Percentiles rank a stretch among this genome's conserved stretches.
These are phyloP conservation scores for Monodelphis domestica DNA, from an alignment of 2,797 vertebrate species.

Conservation along the genomic window DNA sequence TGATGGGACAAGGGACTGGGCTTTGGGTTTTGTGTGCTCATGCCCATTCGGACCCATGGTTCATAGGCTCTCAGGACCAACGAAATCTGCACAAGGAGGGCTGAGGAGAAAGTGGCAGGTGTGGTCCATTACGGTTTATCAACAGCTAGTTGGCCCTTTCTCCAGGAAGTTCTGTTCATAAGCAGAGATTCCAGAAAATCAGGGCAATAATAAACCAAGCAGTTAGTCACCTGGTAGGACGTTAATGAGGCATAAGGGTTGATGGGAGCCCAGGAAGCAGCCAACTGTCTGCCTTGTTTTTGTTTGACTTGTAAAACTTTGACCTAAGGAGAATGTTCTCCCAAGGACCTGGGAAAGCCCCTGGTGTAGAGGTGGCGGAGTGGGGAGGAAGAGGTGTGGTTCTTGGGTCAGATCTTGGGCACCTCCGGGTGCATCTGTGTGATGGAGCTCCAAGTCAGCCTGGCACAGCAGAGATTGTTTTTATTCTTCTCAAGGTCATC, in stretches of 20 bases:
- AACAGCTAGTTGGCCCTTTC: background rate
- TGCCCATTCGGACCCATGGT: background rate
- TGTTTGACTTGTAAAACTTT: background rate
- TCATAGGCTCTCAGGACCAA: background rate
- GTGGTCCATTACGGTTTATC: background rate
- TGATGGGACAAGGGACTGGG: background rate
- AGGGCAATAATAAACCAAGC: background rate
- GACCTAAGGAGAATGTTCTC: background rate
- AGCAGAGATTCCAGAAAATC: conserved; percentile 42
- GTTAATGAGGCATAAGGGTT: background rate
- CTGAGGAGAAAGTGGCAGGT: background rate
- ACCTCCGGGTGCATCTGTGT: background rate
- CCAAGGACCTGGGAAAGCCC: background rate
- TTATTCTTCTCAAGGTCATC: conserved; percentile 25
- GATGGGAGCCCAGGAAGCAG: background rate
- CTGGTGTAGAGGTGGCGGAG: background rate
- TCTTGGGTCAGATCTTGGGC: background rate
- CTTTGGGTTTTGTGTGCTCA: background rate
- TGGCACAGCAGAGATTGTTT: background rate
- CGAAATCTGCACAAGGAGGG: background rate
- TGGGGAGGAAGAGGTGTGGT: background rate
- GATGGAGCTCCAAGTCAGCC: background rate
- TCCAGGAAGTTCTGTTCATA: background rate
- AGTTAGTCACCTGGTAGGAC: background rate
- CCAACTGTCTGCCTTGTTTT: background rate